phyloP scores from a whole-genome alignment of 2,797 vertebrate genomes.

The Pangasius sanitwongsei region DNA sequence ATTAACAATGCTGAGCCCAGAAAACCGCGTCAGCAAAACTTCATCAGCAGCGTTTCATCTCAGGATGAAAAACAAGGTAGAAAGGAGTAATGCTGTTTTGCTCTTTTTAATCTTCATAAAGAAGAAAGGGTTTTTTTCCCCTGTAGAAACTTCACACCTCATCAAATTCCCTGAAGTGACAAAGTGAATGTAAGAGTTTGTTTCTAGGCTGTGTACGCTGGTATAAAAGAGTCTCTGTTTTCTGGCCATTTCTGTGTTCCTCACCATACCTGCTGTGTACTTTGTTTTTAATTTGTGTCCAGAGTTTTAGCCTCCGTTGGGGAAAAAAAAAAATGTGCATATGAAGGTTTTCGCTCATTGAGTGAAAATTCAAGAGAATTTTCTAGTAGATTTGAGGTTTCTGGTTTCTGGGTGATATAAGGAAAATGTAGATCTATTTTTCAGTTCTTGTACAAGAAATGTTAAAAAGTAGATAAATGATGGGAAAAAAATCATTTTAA shows the following conservation, averaged over 20 bases:
- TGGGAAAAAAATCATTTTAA: neutral
- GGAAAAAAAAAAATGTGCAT: neutral
- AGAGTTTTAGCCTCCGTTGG: neutral
- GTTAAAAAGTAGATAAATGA: neutral
- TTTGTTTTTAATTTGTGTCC: neutral
- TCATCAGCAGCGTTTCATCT: neutral
- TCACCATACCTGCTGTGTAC: neutral
- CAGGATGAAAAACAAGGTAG: neutral
- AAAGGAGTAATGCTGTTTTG: neutral
- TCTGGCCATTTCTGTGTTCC: neutral
- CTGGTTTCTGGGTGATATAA: neutral
- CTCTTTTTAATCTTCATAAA: constrained; percentile 8
- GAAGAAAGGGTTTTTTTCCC: neutral
- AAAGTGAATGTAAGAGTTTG: neutral
- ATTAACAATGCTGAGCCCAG: neutral
- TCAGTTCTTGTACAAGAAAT: neutral
- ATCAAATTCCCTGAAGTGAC: constrained; percentile 13
- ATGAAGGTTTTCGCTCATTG: neutral
- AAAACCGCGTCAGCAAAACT: constrained; percentile 10
- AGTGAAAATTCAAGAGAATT: neutral
- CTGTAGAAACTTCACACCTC: constrained; percentile 8
- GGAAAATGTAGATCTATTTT: neutral
- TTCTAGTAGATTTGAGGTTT: neutral
- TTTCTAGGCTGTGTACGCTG: neutral
- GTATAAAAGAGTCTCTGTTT: neutral